Evolutionary conservation across 2,888 invertebrate species (phyloP), one percentile per base, ranked within the genome.

Genomic region (Mycogona germanica): DNA sequence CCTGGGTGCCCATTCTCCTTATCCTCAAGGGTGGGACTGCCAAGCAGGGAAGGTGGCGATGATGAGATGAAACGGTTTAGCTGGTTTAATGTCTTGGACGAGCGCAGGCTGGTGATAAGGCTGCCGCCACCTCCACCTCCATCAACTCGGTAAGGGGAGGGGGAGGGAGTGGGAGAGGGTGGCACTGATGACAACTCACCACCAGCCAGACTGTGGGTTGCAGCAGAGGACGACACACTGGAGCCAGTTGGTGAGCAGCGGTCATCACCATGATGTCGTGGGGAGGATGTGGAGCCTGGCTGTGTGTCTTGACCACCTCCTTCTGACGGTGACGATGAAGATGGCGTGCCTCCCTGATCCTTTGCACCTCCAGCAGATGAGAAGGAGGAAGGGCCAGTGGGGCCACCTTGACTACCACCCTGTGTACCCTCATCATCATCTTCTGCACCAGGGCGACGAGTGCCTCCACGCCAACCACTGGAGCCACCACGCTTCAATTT

Each of bases 401-500:
- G 26, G 9, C 53, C 53, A 1, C 17, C n/a, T 25, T 32, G 30
- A 17, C 25, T 32, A 19, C 44, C 44, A 30, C 52, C 52, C 45
- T 52, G 42, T 17, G 25, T 26, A 9, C 47, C 53, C 7, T n/a
- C 23, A 37, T 53, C 53, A 14, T 53, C 53, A 26, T 53, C 53
- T 30, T 52, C 52, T 17, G 46, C 35, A n/a, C 19, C 21, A 7
- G 23, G 26, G 6, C 37, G 45, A n/a, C 23, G 7, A n/a, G n/a
- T n/a, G n/a, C 51, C 40, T 19, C 38, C 53, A 14, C 35, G n/a
- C 46, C 53, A 47, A 3, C 47, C 53, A n/a, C n/a, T n/a, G n/a
- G n/a, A n/a, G 2, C 72, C 73, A 58, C 75, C 50, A 75, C 37
- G 74, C 76, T 52, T 72, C 53, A 84, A 75, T 65, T 82, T 82